Evolutionary conservation across 2,113 vertebrate genomes (phyloP), one percentile per base, ranked within the genome.

Genomic region (Chloebia gouldiae): DNA sequence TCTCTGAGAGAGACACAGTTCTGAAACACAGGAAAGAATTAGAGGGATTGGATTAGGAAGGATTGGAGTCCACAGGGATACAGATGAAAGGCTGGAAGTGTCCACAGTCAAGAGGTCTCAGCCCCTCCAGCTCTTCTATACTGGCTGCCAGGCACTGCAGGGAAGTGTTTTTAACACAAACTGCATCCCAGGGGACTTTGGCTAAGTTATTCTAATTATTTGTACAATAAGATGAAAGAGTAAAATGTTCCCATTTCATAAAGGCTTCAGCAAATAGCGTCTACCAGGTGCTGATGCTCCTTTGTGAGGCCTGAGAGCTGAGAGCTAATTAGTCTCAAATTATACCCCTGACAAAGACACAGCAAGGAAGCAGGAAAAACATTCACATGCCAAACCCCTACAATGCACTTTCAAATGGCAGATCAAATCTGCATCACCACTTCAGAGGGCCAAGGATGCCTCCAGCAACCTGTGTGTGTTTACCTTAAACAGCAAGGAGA

Each of bases 271-370:
- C 83, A 97, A 89, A 92, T 10, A 73, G 75, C 90, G 73, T 57
- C 45, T 28, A 79, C 65, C 81, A 93, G 79, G 93, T 94, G 90
- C 87, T 86, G 81, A 80, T 65, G 78, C 50, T 91, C 87, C 63
- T 95, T 91, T 89, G 77, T 86, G 83, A 81, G 72, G 64, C 57
- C 90, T 61, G 88, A 90, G 79, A 94, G 82, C 71, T 88, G 94
- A 73, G 87, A 91, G 94, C 59, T 94, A 95, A 97, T 95, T 95
- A 95, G 91, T 86, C 61, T 66, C 77, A 88, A 87, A 93, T 95
- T 70, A 94, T 22, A 66, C 33, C 59, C 39, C 71, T 82, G 63
- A 94, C 75, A 95, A 97, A 92, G 84, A 39, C 79, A 50, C 75
- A 63, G 66, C 61, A 54, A 93, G 59, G 75, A 69, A 94, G 84